Evolutionary conservation across 2,113 vertebrate species (phyloP), one percentile per base, ranked within the genome.

Genomic region (Callocephalon fimbriatum): DNA sequence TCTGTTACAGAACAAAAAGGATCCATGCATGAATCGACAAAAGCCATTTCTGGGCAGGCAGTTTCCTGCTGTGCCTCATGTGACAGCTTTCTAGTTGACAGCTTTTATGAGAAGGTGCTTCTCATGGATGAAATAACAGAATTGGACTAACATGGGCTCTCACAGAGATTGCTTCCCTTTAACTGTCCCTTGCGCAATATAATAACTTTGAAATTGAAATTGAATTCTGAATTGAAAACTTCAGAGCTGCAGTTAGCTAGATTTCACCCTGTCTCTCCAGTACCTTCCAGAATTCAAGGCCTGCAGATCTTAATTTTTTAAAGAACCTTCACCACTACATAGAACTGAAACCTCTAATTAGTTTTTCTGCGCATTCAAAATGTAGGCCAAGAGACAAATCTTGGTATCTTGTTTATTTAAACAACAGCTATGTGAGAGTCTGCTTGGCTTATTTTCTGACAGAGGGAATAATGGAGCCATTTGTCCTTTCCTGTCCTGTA

Each of bases 181-280:
- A 54, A 38, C 6, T 4, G 0, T 27, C 14, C 53, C 23, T 82
- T 40, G 50, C 1, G 0, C 20, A 58, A 4, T 48, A 17, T 14
- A 83, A 21, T 10, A 53, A 58, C 1, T 77, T 88, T 35, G 56
- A 58, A 35, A 58, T 58, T n/a, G 56, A 35, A 58, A 58, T 35
- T 58, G 8, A 58, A 35, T 58, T 58, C 56, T 58, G 32, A 79
- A 47, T 40, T 18, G 15, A 71, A 80, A 76, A n/a, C 45, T 71
- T 53, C 7, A 26, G 31, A 85, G 19, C 12, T 40, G 35, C 20
- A 42, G 3, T 42, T 27, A 59, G 12, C 32, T 61, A 54, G 15
- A 54, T 76, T 81, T 81, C 40, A 62, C 7, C 9, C 12, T 42
- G 15, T 27, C 11, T 4, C 21, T 65, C 27, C 23, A 31, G 25